Percentiles rank a stretch among this genome's conserved stretches.
phyloP scores from a whole-genome alignment of 1,140 invertebrate genomes.

The Apocrypta bakeri region DNA sequence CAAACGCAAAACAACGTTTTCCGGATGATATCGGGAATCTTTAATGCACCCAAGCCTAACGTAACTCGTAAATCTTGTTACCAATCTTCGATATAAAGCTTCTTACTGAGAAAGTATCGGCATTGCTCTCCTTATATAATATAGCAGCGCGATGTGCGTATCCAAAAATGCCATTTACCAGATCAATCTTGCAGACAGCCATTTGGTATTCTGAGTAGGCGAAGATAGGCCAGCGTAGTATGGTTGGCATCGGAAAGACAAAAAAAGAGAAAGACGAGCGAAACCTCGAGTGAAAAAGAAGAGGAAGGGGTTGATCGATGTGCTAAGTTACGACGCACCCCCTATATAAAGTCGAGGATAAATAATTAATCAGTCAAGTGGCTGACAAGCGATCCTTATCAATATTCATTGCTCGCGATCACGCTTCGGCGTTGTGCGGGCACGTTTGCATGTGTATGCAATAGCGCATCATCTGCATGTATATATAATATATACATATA shows the following conservation, averaged over 20 bases:
- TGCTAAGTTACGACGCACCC: constrained; percentile 6
- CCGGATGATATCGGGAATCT: constrained; percentile 9
- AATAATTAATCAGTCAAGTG: constrained; percentile 56
- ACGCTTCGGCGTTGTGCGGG: constrained; percentile 41
- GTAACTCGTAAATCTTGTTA: neutral
- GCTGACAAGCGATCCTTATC: constrained; percentile 55
- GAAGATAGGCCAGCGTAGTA: neutral
- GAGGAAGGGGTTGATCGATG: neutral
- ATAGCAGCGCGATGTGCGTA: neutral
- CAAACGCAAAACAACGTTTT: neutral
- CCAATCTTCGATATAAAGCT: constrained; percentile 2
- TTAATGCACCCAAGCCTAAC: neutral
- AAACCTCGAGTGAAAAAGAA: neutral
- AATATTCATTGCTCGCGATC: constrained; percentile 57
- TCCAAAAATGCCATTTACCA: constrained; percentile 7
- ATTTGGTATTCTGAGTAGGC: neutral
- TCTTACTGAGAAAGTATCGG: neutral
- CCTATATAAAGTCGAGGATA: constrained; percentile 53
- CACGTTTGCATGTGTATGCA: neutral
- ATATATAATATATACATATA: neutral
- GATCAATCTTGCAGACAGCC: constrained; percentile 15
- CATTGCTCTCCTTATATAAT: no score
- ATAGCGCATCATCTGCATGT: constrained; percentile 1
- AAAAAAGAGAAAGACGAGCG: constrained; percentile 18
- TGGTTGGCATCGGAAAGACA: constrained; percentile 13